phyloP scores from a whole-genome alignment of 2,113 vertebrate genomes.

The Centropus unirufus region DNA sequence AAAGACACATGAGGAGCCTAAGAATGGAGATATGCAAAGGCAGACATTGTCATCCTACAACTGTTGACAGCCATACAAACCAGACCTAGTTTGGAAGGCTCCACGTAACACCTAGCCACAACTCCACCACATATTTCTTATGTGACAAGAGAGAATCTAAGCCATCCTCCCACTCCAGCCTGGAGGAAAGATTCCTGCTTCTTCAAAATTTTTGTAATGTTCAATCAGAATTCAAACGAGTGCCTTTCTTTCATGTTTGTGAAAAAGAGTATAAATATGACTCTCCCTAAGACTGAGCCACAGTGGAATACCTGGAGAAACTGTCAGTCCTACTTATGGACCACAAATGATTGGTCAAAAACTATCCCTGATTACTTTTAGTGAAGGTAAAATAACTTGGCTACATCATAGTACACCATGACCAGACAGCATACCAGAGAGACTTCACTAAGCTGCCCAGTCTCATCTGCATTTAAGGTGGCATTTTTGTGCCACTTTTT shows the following conservation, averaged over 20 bases:
- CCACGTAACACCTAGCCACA: not conserved
- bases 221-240: not conserved
- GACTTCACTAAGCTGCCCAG: not conserved
- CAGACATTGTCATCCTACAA: not conserved
- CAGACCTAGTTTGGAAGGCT: not conserved
- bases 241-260: not conserved
- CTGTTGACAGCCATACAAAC: not conserved
- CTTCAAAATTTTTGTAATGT: not conserved
- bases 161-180: not conserved
- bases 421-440: not conserved
- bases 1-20: not conserved
- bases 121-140: not conserved
- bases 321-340: not conserved
- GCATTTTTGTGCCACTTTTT: not conserved
- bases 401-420: not conserved
- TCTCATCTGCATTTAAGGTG: not conserved
- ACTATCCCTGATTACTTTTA: not conserved
- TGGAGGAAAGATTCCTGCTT: not conserved
- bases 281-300: not conserved
- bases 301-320: not conserved
- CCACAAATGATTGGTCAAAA: not conserved
- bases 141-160: not conserved
- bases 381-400: not conserved
- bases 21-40: not conserved
- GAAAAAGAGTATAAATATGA: not conserved